Evolutionary conservation across 2,888 invertebrate species (phyloP), one percentile per base, ranked within the genome.

Genomic region (Sesamia inferens): DNA sequence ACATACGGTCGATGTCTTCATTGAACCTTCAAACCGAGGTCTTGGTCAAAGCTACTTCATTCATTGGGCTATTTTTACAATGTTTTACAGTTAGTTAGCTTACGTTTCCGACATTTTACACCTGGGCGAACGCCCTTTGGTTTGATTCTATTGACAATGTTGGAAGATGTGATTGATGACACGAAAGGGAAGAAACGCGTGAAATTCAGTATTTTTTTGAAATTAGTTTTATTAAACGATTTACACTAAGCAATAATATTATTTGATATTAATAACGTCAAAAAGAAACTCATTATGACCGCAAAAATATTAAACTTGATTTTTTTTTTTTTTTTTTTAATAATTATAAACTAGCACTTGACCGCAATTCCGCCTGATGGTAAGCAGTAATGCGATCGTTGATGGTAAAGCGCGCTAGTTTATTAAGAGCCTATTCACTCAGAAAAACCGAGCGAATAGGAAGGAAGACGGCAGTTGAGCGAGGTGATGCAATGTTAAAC

Each of bases 1-100:
- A 81, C 87, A 76, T 83, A 82, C 87, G 90, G 90, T 90, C 89
- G 89, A 88, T 86, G 90, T 85, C 81, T 88, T 78, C 71, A 77
- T 65, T 70, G 79, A 81, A 85, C 86, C 88, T 86, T 86, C 87
- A 72, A 51, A 68, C 48, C 82, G 71, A 86, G 86, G 87, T 86
- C 86, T 86, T 84, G 84, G 86, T 81, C 86, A 82, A 72, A 74
- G 72, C 68, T 68, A 42, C 65, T 79, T 68, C 82, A 83, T 85
- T 83, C 78, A 86, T 79, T 68, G 73, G 69, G 42, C 74, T 86
- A 86, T 86, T 85, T 86, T 85, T 78, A 69, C 44, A 66, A 62
- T 51, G 64, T 70, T 67, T 81, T 51, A n/a, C 51, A 51, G 10
- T 71, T 31, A 51, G 10, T 71, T 31, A 31, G 71, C 81, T 83